A percentile compares a stretch with the other conserved stretches of the same genome.
These are phyloP conservation scores for Peromyscus attwateri DNA, from an alignment of 2,797 vertebrate species.

Conservation along the genomic window DNA sequence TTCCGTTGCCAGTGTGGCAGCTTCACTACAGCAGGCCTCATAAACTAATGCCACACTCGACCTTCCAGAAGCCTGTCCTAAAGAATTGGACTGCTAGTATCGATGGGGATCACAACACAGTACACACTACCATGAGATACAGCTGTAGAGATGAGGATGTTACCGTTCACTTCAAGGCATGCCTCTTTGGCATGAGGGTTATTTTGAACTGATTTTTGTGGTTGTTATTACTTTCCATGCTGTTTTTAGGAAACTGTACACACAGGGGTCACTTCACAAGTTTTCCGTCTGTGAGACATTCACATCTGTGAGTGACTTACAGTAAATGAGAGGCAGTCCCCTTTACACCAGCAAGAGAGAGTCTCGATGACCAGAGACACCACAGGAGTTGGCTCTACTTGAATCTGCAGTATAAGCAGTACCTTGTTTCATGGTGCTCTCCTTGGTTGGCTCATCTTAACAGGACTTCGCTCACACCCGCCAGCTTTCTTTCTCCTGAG, in stretches of 20 bases:
- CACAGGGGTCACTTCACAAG: no score
- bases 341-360: neutral
- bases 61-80: neutral
- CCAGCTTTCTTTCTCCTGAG: neutral
- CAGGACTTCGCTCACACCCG: neutral
- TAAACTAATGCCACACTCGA: rapidly evolving
- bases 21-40: rapidly evolving
- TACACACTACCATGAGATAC: no score
- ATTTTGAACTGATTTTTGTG: neutral
- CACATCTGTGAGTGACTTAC: neutral
- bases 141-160: neutral
- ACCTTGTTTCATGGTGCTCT: neutral
- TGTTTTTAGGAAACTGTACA: neutral
- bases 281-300: neutral
- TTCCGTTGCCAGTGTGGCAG: rapidly evolving
- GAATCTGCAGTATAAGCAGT: no score
- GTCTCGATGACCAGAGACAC: neutral
- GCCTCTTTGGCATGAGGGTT: neutral
- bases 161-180: no score
- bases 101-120: neutral
- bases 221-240: neutral
- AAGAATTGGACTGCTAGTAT: rapidly evolving
- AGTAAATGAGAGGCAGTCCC: neutral
- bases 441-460: no score
- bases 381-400: neutral